Conservation (phyloP, 2,888 invertebrate species). For the Hylaea fasciaria region DNA sequence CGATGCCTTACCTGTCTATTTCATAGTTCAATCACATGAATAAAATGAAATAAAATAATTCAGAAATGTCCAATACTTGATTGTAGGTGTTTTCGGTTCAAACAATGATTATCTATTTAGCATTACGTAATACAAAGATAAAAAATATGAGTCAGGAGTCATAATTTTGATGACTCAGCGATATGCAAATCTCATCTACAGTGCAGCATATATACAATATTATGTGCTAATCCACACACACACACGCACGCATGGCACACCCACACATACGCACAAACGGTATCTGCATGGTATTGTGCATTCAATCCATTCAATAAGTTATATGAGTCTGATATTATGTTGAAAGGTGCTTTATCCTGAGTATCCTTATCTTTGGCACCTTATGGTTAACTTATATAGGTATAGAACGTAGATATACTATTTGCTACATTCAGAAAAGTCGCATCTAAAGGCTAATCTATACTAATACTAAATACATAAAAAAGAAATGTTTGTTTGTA, state of each 20-base stretch:
- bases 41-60: too few species aligned
- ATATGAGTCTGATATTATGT: conserved; percentile 26
- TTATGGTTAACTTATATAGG: background rate
- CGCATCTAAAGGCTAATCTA: too few species aligned
- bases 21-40: too few species aligned
- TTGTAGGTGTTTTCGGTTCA: too few species aligned
- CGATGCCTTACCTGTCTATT: too few species aligned
- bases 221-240: conserved; percentile 24
- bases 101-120: too few species aligned
- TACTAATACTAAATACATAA: too few species aligned
- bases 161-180: conserved; percentile 22
- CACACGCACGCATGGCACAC: conserved; percentile 14
- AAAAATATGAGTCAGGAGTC: background rate
- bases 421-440: too few species aligned
- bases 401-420: too few species aligned
- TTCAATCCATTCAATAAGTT: conserved; percentile 28
- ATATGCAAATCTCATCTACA: conserved; percentile 6
- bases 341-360: conserved; percentile 14
- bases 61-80: too few species aligned
- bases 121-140: background rate
- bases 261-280: conserved; percentile 23
- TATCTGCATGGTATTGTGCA: conserved; percentile 34
- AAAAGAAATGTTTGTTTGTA: too few species aligned
- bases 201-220: too few species aligned
- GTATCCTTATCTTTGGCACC: conserved; percentile 2